phyloP scores from a whole-genome alignment of 92 coral and sea anemone genomes.

The Palythoa caribaeorum region DNA sequence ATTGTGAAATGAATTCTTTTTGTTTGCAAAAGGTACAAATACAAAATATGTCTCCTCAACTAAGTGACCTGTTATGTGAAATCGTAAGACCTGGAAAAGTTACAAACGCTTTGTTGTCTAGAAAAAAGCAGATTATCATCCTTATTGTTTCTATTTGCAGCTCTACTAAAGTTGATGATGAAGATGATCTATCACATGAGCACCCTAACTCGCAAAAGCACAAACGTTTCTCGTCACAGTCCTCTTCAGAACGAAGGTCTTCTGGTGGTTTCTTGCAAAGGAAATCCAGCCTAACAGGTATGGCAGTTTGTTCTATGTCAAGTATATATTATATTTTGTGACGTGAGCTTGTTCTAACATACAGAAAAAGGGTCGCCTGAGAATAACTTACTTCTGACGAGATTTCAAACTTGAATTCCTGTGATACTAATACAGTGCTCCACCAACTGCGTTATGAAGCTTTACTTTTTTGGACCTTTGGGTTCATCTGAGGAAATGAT shows the following conservation, averaged over 20 bases:
- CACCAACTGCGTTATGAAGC: too few species aligned
- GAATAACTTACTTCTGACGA: too few species aligned
- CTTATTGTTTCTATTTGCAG: neutral
- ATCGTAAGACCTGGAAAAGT: too few species aligned
- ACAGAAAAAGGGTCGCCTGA: too few species aligned
- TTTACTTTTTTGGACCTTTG: too few species aligned
- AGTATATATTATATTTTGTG: neutral
- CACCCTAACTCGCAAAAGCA: neutral
- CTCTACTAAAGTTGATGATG: neutral
- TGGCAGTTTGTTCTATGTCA: neutral
- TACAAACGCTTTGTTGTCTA: neutral
- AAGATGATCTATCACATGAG: neutral
- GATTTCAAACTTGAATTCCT: too few species aligned
- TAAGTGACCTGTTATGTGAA: too few species aligned
- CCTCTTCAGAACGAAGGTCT: conserved; percentile 27
- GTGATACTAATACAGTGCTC: too few species aligned
- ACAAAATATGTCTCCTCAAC: too few species aligned
- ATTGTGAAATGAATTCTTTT: too few species aligned
- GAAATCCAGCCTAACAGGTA: conserved; percentile 28
- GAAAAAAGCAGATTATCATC: neutral
- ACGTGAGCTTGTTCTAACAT: neutral
- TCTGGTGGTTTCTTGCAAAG: conserved; percentile 9
- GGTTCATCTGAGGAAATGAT: too few species aligned
- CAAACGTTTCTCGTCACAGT: conserved; percentile 10
- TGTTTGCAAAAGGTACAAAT: too few species aligned